These are phyloP conservation scores for Drosophila neutralis DNA, from an alignment of 2,888 invertebrate genomes.

Conservation along the genomic window DNA sequence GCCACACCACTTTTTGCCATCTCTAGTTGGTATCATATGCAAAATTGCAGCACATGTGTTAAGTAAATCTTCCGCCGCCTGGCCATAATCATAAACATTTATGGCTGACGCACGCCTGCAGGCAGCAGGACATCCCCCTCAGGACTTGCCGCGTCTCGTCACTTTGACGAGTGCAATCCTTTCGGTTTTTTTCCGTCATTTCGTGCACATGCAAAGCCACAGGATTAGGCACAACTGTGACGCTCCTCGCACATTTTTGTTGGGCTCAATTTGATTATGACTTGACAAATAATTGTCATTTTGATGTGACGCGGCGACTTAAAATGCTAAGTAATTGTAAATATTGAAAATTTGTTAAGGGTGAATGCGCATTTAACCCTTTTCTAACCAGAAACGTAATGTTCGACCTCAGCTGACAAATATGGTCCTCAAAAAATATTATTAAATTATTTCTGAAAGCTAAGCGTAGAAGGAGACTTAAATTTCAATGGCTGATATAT, in stretches of 20 bases:
- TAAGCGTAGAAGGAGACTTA: background rate
- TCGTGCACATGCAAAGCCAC: conserved; percentile 70
- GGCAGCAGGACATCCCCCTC: conserved; percentile 55
- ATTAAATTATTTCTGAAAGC: background rate
- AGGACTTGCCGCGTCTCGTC: conserved; percentile 52
- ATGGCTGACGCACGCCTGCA: conserved; percentile 78
- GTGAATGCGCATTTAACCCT: conserved; percentile 58
- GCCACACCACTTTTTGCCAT: conserved; percentile 25
- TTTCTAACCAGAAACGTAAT: conserved; percentile 12
- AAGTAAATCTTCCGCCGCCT: conserved; percentile 78
- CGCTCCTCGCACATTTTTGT: conserved; percentile 33
- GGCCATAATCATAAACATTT: conserved; percentile 85
- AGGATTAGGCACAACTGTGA: conserved; percentile 79
- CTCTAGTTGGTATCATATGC: conserved; percentile 62
- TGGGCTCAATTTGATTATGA: conserved; percentile 78
- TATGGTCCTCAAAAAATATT: background rate
- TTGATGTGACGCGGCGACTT: conserved; percentile 76
- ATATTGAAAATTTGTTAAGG: conserved; percentile 71
- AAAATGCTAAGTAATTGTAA: conserved; percentile 79
- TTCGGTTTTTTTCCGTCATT: conserved; percentile 38
- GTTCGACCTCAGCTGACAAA: background rate
- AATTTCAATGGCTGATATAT: background rate
- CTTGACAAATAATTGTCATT: conserved; percentile 81
- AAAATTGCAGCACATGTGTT: conserved; percentile 79
- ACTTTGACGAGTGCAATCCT: conserved; percentile 78